phyloP scores from a whole-genome alignment of 2,888 invertebrate species.

The Diaprepes abbreviatus region DNA sequence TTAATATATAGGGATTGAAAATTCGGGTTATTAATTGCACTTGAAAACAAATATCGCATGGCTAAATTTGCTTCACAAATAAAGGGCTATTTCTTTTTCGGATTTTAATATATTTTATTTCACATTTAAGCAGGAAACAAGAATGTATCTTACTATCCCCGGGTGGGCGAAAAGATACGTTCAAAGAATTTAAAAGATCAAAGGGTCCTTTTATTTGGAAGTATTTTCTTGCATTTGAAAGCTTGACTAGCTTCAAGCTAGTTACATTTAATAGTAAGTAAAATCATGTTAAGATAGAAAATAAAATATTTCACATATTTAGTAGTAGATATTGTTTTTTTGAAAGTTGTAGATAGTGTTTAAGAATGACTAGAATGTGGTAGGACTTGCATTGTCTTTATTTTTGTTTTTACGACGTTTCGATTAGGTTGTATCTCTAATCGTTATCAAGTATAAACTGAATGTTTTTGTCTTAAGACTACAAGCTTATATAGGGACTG shows the following conservation, averaged over 20 bases:
- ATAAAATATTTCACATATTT: not conserved
- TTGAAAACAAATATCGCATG: not conserved
- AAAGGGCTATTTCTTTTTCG: not conserved
- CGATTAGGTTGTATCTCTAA: too few relatives aligned
- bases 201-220: slow-evolving; percentile 20
- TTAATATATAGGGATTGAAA: too few relatives aligned
- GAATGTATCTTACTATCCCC: not conserved
- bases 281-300: not conserved
- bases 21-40: too few relatives aligned
- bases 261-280: slow-evolving; percentile 1
- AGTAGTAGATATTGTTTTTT: too few relatives aligned
- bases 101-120: slow-evolving; percentile 7
- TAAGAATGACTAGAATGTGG: too few relatives aligned
- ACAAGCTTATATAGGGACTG: too few relatives aligned
- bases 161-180: slow-evolving; percentile 9
- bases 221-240: slow-evolving; percentile 26
- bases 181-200: slow-evolving; percentile 28
- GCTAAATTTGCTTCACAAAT: not conserved
- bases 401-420: too few relatives aligned
- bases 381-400: too few relatives aligned
- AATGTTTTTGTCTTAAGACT: too few relatives aligned
- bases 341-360: too few relatives aligned
- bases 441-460: too few relatives aligned
- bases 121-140: not conserved
- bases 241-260: not conserved